Base-by-base conservation (phyloP, 2,113 vertebrate genomes). In the Paradoxurus hermaphroditus region DNA sequence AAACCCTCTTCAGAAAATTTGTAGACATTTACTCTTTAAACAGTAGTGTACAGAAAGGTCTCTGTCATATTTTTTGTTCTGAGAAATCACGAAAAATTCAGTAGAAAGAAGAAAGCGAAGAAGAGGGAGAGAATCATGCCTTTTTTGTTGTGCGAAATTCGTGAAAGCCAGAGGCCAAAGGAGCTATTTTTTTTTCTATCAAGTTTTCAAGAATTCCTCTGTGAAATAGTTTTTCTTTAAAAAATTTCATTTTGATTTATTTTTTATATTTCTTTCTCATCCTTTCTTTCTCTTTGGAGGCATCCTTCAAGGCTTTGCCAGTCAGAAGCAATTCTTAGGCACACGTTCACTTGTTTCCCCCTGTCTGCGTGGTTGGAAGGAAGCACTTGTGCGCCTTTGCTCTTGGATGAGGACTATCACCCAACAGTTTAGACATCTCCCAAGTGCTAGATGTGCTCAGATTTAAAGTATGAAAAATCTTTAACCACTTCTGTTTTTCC, bases 161-260 rank as follows among this genome's bases (percentile, higher is more conserved):
- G 1, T 96, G 72, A 92, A 70, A 78, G 59, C 41, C 65, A 96
- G 81, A 96, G 77, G 75, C 90, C 94, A 85, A 96, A 96, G 41
- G 79, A 95, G 84, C 49, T 95, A 31, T 88, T 97, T 93, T 96
- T 94, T 97, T 94, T 51, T 36, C 56, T 88, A 34, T 85, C 84
- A 96, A 7, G 46, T 95, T 93, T 92, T 96, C 75, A 87, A 97
- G 68, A 97, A 97, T 97, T 96, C 84, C 51, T 96, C n/a, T 90
- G 85, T 81, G 83, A 97, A 97, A 97, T 81, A 91, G 92, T 82
- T 94, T 97, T 96, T 95, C 78, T 85, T 93, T 85, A 51, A 93
- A 96, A 95, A 95, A 31, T 75, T 96, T 97, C n/a, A 96, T 92
- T 94, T 95, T 95, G 93, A 97, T 94, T 96, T 90, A 97, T 98